A percentile compares a stretch with the other conserved stretches of the same genome.
Conservation (phyloP, 2,113 vertebrate genomes). For the Urocolius indicus region DNA sequence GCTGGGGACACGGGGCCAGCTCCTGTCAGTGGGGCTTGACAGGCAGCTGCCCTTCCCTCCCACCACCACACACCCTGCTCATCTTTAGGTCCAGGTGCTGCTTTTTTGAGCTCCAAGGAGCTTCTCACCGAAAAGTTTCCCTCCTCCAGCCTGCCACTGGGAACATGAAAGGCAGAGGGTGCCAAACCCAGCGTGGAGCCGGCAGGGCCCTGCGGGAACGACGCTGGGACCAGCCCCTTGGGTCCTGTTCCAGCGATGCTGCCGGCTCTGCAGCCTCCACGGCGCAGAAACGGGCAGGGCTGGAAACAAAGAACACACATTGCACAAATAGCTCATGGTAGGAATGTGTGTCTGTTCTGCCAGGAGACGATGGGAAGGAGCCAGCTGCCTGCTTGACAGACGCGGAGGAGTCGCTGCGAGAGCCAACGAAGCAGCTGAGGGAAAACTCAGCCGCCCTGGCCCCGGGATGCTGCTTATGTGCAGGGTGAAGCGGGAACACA, state of each 20-base stretch:
- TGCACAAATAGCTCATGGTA: not conserved
- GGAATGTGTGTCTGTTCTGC: not conserved
- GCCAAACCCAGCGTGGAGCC: not conserved
- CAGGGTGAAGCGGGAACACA: not conserved
- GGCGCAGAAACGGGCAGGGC: not conserved
- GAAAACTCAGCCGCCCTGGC: not conserved
- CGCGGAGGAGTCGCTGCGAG: not conserved
- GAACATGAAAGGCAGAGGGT: not conserved
- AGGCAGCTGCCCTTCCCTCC: not conserved
- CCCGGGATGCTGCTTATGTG: not conserved
- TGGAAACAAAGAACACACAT: not conserved
- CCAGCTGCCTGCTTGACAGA: not conserved
- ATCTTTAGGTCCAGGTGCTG: not conserved
- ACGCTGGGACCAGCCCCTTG: not conserved
- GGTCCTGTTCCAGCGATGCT: not conserved
- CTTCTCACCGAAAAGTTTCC: not conserved
- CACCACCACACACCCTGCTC: not conserved
- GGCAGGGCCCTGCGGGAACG: accelerated
- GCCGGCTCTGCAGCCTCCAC: not conserved
- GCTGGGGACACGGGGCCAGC: not conserved
- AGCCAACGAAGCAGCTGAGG: not conserved
- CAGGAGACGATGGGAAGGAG: not conserved
- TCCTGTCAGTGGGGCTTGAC: not conserved
- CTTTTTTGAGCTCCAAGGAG: not conserved
- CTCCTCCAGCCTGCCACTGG: not conserved